phyloP scores from a whole-genome alignment of 2,113 vertebrate genomes.

The Cyanistes caeruleus region DNA sequence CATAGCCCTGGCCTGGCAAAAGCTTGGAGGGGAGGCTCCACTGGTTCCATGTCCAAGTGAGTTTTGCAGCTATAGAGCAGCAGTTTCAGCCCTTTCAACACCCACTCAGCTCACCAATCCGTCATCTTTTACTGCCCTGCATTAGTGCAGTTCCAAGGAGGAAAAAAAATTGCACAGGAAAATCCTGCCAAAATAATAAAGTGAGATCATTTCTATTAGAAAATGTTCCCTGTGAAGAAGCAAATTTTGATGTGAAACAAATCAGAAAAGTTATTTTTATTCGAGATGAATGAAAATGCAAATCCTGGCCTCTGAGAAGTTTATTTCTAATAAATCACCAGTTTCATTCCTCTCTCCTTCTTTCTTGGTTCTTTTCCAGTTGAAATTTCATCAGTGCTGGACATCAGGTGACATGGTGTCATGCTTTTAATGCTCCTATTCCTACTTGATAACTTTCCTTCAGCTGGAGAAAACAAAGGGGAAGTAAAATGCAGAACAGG shows the following conservation, averaged over 20 bases:
- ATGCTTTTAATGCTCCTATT: neutral
- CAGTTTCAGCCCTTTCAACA: neutral
- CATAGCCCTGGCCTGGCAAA: neutral
- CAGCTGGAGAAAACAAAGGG: neutral
- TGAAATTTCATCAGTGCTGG: neutral
- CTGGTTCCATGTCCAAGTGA: neutral
- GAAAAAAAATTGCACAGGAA: neutral
- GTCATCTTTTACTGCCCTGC: neutral
- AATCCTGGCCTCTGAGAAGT: neutral
- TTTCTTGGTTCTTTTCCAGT: neutral
- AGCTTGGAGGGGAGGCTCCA: neutral
- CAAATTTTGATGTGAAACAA: neutral
- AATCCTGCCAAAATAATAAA: slow-evolving; percentile 21
- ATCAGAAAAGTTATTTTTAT: neutral
- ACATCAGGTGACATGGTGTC: neutral
- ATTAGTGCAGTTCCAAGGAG: neutral
- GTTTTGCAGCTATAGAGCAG: neutral
- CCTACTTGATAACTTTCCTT: neutral
- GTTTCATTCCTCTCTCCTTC: neutral
- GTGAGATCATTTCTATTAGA: slow-evolving; percentile 11
- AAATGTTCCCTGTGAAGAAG: neutral
- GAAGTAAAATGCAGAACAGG: neutral
- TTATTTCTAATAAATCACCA: neutral
- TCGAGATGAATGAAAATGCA: neutral
- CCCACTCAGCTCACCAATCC: neutral